Conservation (phyloP, 1,140 invertebrate genomes). For the Cyphomyrmex costatus region DNA sequence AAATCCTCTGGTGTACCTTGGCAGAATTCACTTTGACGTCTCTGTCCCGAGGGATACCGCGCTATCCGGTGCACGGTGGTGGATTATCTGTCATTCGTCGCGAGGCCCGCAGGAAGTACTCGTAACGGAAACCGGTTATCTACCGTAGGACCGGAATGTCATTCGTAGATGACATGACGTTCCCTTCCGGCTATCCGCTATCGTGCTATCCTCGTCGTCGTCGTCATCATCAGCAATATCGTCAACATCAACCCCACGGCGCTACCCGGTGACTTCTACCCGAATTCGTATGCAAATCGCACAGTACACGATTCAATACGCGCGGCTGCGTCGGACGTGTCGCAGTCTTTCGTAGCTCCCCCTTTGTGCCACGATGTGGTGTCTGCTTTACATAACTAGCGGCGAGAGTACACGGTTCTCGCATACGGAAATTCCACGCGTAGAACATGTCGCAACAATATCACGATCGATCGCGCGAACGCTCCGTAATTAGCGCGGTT, state of each 20-base stretch:
- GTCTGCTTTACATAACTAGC: slow-evolving; percentile 55
- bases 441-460: slow-evolving; percentile 4
- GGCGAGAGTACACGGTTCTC: slow-evolving; percentile 5
- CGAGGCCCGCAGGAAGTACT: slow-evolving; percentile 56
- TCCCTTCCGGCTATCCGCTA: slow-evolving; percentile 59
- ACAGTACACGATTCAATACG: not conserved
- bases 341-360: slow-evolving; percentile 30
- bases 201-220: slow-evolving; percentile 19
- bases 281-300: slow-evolving; percentile 57
- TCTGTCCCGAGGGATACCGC: slow-evolving; percentile 58
- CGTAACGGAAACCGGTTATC: slow-evolving; percentile 70
- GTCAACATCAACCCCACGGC: not conserved
- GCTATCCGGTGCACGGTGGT: not conserved
- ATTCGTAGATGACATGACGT: slow-evolving; percentile 52
- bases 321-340: slow-evolving; percentile 43
- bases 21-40: slow-evolving; percentile 55
- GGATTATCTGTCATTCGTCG: slow-evolving; percentile 71
- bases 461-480: slow-evolving; percentile 38
- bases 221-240: slow-evolving; percentile 35
- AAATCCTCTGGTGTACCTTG: slow-evolving; percentile 59
- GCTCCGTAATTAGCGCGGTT: slow-evolving; percentile 39
- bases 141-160: slow-evolving; percentile 50
- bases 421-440: slow-evolving; percentile 44
- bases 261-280: slow-evolving; percentile 21
- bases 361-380: slow-evolving; percentile 11